A percentile compares a stretch with the other conserved stretches of the same genome.
phyloP scores from a whole-genome alignment of 2,113 vertebrate genomes.

The Montifringilla adamsi region DNA sequence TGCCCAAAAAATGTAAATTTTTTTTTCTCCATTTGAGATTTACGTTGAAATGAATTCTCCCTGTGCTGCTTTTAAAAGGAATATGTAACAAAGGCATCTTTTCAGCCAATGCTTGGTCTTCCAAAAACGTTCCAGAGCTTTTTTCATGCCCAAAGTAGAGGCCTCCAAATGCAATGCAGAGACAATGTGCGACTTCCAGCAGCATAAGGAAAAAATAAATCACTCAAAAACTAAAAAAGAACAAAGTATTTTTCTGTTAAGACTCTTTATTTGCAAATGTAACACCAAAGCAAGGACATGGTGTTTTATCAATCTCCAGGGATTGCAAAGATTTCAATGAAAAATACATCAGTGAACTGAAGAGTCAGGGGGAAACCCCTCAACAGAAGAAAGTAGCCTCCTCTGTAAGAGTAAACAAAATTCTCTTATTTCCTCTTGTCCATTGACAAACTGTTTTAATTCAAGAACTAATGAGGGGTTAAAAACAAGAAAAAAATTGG shows the following conservation, averaged over 20 bases:
- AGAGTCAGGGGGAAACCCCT: not conserved
- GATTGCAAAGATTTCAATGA: not conserved
- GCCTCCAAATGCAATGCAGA: constrained; percentile 5
- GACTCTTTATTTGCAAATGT: not conserved
- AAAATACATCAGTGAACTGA: not conserved
- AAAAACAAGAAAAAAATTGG: not conserved
- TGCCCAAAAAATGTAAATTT: not conserved
- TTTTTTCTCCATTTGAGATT: not conserved
- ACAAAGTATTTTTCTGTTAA: not conserved
- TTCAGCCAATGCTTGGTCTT: not conserved
- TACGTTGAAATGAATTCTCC: not conserved
- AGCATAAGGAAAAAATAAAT: not conserved
- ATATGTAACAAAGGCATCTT: constrained; percentile 1
- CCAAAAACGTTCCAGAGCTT: not conserved
- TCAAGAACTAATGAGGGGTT: not conserved
- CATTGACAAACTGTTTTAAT: not conserved
- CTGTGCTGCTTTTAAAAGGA: not conserved
- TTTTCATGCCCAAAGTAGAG: not conserved
- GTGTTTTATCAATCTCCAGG: not conserved
- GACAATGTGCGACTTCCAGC: not conserved
- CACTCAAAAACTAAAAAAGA: not conserved
- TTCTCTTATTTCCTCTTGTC: not conserved
- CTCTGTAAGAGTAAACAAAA: not conserved
- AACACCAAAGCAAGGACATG: not conserved
- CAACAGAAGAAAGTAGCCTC: not conserved